Evolutionary conservation across 1,140 invertebrate species (phyloP).

Genomic region (Dendroctonus ponderosae): DNA sequence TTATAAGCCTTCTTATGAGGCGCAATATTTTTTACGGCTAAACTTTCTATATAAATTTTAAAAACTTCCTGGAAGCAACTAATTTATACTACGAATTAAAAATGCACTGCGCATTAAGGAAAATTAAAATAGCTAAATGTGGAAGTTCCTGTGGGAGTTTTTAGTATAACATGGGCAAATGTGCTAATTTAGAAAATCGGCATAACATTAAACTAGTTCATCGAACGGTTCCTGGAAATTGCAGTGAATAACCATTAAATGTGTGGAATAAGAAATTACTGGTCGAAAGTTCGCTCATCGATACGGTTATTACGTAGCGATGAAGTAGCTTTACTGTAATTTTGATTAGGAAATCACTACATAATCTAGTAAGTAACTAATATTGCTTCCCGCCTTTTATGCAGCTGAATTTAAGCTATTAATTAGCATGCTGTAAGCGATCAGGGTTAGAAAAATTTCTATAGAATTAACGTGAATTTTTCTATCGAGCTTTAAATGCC

Average conservation of each 20-base stretch:
- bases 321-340: neutral
- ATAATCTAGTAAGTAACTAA: slow-evolving; percentile 1
- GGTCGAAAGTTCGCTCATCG: neutral
- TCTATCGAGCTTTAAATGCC: too few species aligned
- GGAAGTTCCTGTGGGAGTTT: neutral
- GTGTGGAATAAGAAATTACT: neutral
- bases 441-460: too few species aligned
- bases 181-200: neutral
- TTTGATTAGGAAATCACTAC: slow-evolving; percentile 3
- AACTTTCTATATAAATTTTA: slow-evolving; percentile 15
- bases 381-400: neutral
- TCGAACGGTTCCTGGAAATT: neutral
- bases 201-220: neutral
- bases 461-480: too few species aligned
- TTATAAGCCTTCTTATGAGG: slow-evolving; percentile 13
- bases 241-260: neutral
- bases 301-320: slow-evolving; percentile 1
- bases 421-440: too few species aligned
- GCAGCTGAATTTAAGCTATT: too few species aligned
- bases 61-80: slow-evolving; percentile 5
- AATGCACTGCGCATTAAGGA: slow-evolving; percentile 4
- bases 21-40: slow-evolving; percentile 15
- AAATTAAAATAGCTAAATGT: slow-evolving; percentile 6
- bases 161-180: neutral
- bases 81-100: slow-evolving; percentile 17